These are phyloP conservation scores for Acrocephalus kingi DNA, from an alignment of 2,113 vertebrate genomes.

Conservation along the genomic window DNA sequence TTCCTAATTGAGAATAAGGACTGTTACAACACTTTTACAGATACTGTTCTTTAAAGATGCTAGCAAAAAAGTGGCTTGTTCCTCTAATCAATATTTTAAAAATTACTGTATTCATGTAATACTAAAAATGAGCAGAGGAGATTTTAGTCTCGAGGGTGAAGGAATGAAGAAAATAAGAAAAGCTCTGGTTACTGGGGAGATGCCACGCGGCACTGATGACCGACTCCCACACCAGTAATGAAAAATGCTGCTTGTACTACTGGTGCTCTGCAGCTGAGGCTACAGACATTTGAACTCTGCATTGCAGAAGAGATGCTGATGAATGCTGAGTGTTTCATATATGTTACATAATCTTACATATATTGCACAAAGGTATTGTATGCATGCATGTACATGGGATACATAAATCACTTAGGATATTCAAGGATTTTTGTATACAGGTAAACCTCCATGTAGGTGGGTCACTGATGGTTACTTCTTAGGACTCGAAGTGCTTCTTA, in stretches of 20 bases:
- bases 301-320: not conserved
- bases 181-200: not conserved
- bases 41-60: conserved; percentile 48
- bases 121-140: conserved; percentile 30
- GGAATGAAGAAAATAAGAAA: not conserved
- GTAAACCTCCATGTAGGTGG: not conserved
- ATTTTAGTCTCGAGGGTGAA: conserved; percentile 52
- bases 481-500: not conserved
- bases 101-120: conserved; percentile 42
- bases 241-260: not conserved
- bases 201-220: not conserved
- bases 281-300: not conserved
- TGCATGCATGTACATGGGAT: not conserved
- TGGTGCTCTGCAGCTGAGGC: not conserved
- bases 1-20: conserved; percentile 56
- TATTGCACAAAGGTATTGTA: not conserved
- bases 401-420: not conserved
- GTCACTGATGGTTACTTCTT: not conserved
- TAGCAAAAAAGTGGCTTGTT: conserved; percentile 26
- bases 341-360: not conserved
- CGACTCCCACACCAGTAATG: not conserved
- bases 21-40: conserved; percentile 45
- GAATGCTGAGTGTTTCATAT: not conserved
- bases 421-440: not conserved
- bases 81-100: conserved; percentile 25